A percentile compares a stretch with the other conserved stretches of the same genome.
These are phyloP conservation scores for Neuroterus valhalla DNA, from an alignment of 1,140 invertebrate genomes.

Conservation along the genomic window DNA sequence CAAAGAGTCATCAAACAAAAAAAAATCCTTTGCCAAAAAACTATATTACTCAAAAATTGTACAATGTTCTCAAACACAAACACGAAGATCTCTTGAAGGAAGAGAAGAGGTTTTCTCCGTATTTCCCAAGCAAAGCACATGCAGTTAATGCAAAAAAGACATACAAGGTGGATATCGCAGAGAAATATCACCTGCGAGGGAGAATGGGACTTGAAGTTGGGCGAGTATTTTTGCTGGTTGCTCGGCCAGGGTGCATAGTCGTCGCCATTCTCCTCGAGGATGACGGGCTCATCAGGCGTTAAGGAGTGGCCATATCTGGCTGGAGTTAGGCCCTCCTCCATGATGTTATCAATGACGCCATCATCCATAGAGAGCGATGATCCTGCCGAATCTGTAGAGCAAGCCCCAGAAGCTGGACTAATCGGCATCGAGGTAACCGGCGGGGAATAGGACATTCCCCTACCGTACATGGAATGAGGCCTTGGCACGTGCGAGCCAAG, in stretches of 20 bases:
- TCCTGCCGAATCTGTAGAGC: conserved; percentile 82
- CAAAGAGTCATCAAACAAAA: too few relatives aligned
- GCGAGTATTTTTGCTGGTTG: conserved; percentile 72
- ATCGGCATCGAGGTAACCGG: conserved; percentile 79
- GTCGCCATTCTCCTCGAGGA: conserved; percentile 78
- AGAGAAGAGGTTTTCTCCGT: too few relatives aligned
- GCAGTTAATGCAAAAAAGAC: conserved; percentile 5
- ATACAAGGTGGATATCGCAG: conserved; percentile 21
- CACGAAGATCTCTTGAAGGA: too few relatives aligned
- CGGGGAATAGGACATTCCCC: conserved; percentile 79
- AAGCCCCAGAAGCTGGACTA: conserved; percentile 77
- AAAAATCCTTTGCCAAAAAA: too few relatives aligned
- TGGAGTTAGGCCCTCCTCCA: conserved; percentile 61
- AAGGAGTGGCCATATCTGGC: conserved; percentile 76
- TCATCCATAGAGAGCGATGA: conserved; percentile 83
- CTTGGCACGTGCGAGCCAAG: conserved; percentile 70
- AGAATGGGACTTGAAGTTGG: conserved; percentile 75
- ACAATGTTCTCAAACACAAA: too few relatives aligned
- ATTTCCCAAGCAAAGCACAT: not conserved
- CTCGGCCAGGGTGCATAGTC: conserved; percentile 76
- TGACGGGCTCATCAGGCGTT: conserved; percentile 81
- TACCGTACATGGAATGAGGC: conserved; percentile 77
- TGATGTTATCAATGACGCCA: conserved; percentile 71
- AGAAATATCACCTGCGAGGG: conserved; percentile 73
- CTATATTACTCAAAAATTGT: too few relatives aligned